phyloP scores from a whole-genome alignment of 2,113 vertebrate species.

The Cromileptes altivelis region DNA sequence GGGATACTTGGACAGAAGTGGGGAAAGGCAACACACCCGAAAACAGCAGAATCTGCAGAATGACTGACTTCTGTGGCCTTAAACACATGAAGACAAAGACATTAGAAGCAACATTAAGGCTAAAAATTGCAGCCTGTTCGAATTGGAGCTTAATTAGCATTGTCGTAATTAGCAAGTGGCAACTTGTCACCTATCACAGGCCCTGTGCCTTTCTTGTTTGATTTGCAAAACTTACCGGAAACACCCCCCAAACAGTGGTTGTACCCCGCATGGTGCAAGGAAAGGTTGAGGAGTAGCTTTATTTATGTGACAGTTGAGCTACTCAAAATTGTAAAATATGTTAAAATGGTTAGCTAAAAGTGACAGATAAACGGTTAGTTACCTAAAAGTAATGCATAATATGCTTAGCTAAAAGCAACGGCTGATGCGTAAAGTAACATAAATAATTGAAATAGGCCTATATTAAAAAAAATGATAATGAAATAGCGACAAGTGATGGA shows the following conservation, averaged over 20 bases:
- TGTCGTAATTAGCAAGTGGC: not conserved
- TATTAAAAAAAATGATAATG: not conserved
- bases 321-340: too few relatives aligned
- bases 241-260: not conserved
- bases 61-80: constrained; percentile 15
- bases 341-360: not conserved
- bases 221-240: not conserved
- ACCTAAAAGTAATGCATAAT: not conserved
- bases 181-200: not conserved
- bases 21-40: constrained; percentile 21
- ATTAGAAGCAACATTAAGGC: not conserved
- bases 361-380: not conserved
- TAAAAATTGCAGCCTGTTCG: not conserved
- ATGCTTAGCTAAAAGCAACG: too few relatives aligned
- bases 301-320: not conserved
- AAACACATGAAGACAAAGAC: constrained; percentile 18
- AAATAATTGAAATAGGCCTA: too few relatives aligned
- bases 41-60: constrained; percentile 44
- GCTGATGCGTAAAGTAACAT: not conserved
- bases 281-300: not conserved
- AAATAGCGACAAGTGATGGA: not conserved
- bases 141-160: not conserved
- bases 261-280: not conserved
- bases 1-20: constrained; percentile 34
- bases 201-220: not conserved